A percentile compares a stretch with the other conserved stretches of the same genome.
Evolutionary conservation across 2,797 vertebrate species (phyloP).

Genomic region (Cyclopterus lumpus): DNA sequence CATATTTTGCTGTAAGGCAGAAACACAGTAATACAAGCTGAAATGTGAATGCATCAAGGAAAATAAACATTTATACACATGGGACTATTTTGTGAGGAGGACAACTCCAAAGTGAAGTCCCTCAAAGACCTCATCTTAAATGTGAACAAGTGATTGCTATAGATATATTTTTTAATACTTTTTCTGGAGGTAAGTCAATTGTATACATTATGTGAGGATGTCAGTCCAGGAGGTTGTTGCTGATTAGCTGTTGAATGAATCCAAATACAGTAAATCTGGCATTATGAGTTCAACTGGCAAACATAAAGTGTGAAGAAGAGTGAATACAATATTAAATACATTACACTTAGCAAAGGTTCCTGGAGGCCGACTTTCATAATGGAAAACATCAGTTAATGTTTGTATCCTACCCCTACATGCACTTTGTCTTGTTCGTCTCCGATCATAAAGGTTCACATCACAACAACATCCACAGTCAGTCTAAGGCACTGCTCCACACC

Average conservation of each 20-base stretch:
- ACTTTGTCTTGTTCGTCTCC: constrained; percentile 36
- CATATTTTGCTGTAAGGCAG: constrained; percentile 24
- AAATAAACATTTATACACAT: constrained; percentile 8
- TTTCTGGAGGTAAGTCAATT: constrained; percentile 1
- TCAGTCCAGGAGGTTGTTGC: constrained; percentile 3
- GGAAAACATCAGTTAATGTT: constrained; percentile 13
- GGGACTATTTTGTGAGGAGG: constrained; percentile 4
- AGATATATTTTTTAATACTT: neutral
- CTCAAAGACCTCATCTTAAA: constrained; percentile 1
- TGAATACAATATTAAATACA: constrained; percentile 3
- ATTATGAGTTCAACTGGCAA: neutral
- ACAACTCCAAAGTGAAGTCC: neutral
- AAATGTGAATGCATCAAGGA: constrained; percentile 31
- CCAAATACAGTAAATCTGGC: neutral
- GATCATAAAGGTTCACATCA: constrained; percentile 43
- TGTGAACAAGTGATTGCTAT: constrained; percentile 1
- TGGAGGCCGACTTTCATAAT: constrained; percentile 7
- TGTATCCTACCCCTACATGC: constrained; percentile 20
- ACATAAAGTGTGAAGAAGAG: constrained; percentile 12
- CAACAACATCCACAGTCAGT: constrained; percentile 66
- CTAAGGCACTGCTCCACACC: constrained; percentile 81
- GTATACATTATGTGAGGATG: neutral
- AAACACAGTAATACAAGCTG: constrained; percentile 17
- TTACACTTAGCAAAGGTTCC: constrained; percentile 6
- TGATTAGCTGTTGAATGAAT: constrained; percentile 1